Evolutionary conservation across 2,797 vertebrate species (phyloP).

Genomic region (Prionace glauca): DNA sequence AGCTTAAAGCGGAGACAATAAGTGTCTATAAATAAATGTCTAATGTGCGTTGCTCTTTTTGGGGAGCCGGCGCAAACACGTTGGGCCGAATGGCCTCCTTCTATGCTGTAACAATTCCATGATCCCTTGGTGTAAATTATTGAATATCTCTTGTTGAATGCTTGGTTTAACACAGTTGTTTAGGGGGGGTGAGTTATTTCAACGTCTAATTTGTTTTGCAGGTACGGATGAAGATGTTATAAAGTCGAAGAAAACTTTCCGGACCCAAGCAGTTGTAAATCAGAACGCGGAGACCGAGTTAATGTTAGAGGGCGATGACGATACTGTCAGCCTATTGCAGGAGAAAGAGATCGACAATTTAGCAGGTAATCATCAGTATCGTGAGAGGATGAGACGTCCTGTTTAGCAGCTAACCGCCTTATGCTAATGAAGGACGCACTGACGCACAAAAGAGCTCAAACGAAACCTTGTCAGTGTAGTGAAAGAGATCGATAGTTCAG

Average conservation of each 20-base stretch:
- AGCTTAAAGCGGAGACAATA: too few relatives aligned
- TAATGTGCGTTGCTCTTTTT: too few relatives aligned
- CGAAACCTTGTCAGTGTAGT: background rate
- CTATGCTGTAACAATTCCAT: too few relatives aligned
- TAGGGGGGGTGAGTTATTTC: background rate
- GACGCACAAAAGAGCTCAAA: too few relatives aligned
- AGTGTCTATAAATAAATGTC: background rate
- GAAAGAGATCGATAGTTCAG: background rate
- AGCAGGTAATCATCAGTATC: slow-evolving; percentile 66
- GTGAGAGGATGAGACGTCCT: background rate
- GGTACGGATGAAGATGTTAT: slow-evolving; percentile 80
- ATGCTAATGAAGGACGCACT: too few relatives aligned
- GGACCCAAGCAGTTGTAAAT: slow-evolving; percentile 84
- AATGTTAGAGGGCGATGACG: slow-evolving; percentile 96
- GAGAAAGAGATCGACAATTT: slow-evolving; percentile 98
- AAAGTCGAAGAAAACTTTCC: slow-evolving; percentile 86
- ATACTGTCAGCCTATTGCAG: slow-evolving; percentile 88
- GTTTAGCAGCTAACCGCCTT: too few relatives aligned
- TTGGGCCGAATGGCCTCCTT: too few relatives aligned
- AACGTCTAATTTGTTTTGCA: slow-evolving; percentile 47
- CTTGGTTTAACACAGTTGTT: background rate
- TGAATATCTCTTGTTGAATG: background rate
- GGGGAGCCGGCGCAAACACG: too few relatives aligned
- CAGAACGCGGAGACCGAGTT: slow-evolving; percentile 92
- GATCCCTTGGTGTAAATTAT: background rate